These are phyloP conservation scores for Electrophaes corylata DNA, from an alignment of 2,888 invertebrate species.

Conservation along the genomic window DNA sequence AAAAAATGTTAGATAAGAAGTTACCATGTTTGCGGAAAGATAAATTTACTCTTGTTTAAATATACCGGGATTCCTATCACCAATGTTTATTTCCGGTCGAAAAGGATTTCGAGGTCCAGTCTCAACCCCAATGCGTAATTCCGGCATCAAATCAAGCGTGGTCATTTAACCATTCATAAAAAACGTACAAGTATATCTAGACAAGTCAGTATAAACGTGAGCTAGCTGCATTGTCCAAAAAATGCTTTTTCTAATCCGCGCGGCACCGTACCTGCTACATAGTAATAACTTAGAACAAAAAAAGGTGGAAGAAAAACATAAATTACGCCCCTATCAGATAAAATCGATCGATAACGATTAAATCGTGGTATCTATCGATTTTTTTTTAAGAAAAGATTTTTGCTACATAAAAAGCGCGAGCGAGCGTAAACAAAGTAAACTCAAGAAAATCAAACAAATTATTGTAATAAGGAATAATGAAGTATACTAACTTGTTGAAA, in stretches of 20 bases:
- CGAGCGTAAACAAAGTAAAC: conserved; percentile 30
- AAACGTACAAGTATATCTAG: not conserved
- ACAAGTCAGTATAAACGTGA: too few relatives aligned
- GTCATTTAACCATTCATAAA: conserved; percentile 6
- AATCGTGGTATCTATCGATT: not conserved
- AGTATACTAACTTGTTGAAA: conserved; percentile 51
- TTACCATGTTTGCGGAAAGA: not conserved
- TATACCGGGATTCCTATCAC: conserved; percentile 6
- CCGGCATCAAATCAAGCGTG: conserved; percentile 18
- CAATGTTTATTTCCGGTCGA: conserved; percentile 14
- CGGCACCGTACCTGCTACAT: too few relatives aligned
- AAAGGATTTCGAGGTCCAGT: conserved; percentile 21
- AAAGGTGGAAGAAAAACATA: too few relatives aligned
- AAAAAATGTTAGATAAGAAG: too few relatives aligned
- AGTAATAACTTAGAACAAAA: too few relatives aligned
- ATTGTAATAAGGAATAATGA: conserved; percentile 21
- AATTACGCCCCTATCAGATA: not conserved
- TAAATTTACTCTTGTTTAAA: conserved; percentile 3
- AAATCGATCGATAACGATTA: too few relatives aligned
- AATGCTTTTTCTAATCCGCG: not conserved
- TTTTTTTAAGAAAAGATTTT: not conserved
- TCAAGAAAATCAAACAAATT: conserved; percentile 31
- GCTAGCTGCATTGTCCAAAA: conserved; percentile 1
- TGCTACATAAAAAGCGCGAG: not conserved
- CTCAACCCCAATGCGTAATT: conserved; percentile 20